phyloP scores from a whole-genome alignment of 2,113 vertebrate species.

The Psettodes erumei region DNA sequence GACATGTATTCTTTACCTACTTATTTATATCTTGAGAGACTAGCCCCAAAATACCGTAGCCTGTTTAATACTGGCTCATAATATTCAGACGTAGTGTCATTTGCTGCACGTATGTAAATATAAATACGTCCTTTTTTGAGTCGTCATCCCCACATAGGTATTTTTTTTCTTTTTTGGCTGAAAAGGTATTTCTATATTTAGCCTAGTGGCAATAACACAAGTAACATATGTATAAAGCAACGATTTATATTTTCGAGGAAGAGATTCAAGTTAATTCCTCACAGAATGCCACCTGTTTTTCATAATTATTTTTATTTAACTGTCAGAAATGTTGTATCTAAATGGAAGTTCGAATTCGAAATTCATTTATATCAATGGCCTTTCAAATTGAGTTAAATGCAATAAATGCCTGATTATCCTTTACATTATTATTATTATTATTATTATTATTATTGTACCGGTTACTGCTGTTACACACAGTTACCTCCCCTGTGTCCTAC shows the following conservation, averaged over 20 bases:
- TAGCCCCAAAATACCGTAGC: not conserved
- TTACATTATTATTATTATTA: not conserved
- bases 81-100: not conserved
- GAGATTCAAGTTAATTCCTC: not conserved
- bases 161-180: too few relatives aligned
- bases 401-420: not conserved
- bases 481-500: constrained; percentile 8
- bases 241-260: not conserved
- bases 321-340: not conserved
- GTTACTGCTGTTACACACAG: not conserved
- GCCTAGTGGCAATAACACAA: not conserved
- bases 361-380: not conserved
- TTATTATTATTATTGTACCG: constrained; percentile 5
- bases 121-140: not conserved
- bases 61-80: not conserved
- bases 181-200: not conserved
- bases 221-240: not conserved
- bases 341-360: not conserved
- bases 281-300: not conserved
- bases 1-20: constrained; percentile 9
- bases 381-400: not conserved
- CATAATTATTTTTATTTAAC: not conserved
- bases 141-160: not conserved
- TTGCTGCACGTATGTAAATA: not conserved
- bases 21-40: not conserved